Percentiles rank a stretch among this genome's conserved stretches.
These are phyloP conservation scores for Crotalus tigris DNA, from an alignment of 2,113 vertebrate species.

Conservation along the genomic window DNA sequence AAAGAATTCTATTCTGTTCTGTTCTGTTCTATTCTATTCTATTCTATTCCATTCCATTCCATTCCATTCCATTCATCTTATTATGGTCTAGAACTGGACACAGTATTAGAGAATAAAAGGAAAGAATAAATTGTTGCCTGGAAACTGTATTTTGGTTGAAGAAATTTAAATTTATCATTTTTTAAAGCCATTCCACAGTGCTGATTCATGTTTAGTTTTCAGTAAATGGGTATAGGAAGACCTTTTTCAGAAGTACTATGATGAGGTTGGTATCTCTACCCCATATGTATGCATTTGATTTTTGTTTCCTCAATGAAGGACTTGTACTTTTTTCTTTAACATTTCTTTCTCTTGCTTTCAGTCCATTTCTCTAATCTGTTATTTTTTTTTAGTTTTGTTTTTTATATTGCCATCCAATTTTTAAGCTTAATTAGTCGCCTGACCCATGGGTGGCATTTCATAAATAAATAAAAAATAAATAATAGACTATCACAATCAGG, in stretches of 20 bases:
- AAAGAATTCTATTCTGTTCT: too few species aligned
- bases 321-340: not conserved
- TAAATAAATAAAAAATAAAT: not conserved
- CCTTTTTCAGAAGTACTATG: not conserved
- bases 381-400: not conserved
- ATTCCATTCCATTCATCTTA: too few species aligned
- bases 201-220: not conserved
- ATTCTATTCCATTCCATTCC: too few species aligned
- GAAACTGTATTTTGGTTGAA: not conserved
- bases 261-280: not conserved
- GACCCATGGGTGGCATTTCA: not conserved
- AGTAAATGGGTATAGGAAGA: not conserved
- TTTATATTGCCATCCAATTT: not conserved
- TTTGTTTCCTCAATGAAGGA: not conserved
- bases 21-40: too few species aligned
- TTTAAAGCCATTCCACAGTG: not conserved
- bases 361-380: not conserved
- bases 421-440: not conserved
- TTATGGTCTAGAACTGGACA: not conserved
- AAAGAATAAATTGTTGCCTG: not conserved
- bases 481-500: not conserved
- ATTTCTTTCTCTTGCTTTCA: not conserved
- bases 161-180: not conserved
- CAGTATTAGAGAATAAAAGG: not conserved
- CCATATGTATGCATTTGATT: not conserved